Percentiles rank a stretch among this genome's conserved stretches.
Conservation (phyloP, 2,888 invertebrate species). For the Cephonodes hylas region DNA sequence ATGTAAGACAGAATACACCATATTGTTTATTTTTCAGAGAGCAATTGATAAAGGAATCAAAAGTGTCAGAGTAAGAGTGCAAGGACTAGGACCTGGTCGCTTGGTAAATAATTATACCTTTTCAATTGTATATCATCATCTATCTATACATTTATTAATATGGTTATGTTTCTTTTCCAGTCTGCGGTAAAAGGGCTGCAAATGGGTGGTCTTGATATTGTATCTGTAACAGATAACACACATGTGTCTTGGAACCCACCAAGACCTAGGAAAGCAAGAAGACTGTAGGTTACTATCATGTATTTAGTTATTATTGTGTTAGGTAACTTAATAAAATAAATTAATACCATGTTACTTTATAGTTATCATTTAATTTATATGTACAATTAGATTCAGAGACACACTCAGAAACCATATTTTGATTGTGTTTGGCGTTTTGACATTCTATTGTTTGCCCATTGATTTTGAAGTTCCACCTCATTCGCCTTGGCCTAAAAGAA, state of each 20-base stretch:
- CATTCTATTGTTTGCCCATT: conserved; percentile 94
- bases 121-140: not conserved
- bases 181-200: conserved; percentile 95
- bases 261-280: conserved; percentile 90
- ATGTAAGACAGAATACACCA: too few relatives aligned
- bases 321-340: not conserved
- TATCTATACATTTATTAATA: too few relatives aligned
- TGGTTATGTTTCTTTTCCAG: conserved; percentile 76
- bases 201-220: conserved; percentile 93
- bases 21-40: conserved; percentile 79
- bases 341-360: not conserved
- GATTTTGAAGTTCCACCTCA: conserved; percentile 95
- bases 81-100: conserved; percentile 94
- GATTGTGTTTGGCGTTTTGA: conserved; percentile 94
- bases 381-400: not conserved
- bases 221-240: conserved; percentile 96
- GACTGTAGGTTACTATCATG: conserved; percentile 83
- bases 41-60: conserved; percentile 86
- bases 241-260: conserved; percentile 91
- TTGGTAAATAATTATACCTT: conserved; percentile 81
- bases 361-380: not conserved
- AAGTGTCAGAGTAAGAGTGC: conserved; percentile 88
- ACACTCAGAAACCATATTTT: conserved; percentile 94
- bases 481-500: conserved; percentile 93
- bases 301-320: not conserved